phyloP scores from a whole-genome alignment of 2,888 invertebrate species.

The Bellardia bayeri region DNA sequence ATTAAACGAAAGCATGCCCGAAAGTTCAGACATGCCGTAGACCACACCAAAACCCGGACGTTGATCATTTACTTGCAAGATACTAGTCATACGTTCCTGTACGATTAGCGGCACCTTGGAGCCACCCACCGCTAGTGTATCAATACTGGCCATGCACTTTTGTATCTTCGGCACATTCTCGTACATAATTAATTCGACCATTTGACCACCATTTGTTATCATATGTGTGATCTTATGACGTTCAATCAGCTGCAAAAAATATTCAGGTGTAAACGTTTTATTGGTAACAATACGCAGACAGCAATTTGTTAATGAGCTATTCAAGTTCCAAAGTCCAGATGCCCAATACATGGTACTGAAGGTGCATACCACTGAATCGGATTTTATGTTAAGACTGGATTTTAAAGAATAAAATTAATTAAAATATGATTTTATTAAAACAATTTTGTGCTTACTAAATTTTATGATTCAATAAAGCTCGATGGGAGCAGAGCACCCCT shows the following conservation, averaged over 20 bases:
- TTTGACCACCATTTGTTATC: slow-evolving; percentile 77
- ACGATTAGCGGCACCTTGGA: slow-evolving; percentile 77
- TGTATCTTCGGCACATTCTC: slow-evolving; percentile 70
- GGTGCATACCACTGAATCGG: slow-evolving; percentile 76
- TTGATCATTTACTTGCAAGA: slow-evolving; percentile 72
- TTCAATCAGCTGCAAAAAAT: slow-evolving; percentile 77
- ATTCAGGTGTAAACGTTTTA: slow-evolving; percentile 77
- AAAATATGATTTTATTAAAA: neutral
- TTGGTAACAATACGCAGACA: slow-evolving; percentile 79
- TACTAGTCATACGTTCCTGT: slow-evolving; percentile 75
- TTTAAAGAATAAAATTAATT: neutral
- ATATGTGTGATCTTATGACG: slow-evolving; percentile 78
- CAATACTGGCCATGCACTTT: slow-evolving; percentile 75
- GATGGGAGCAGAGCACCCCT: slow-evolving; percentile 80
- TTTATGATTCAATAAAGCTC: slow-evolving; percentile 75
- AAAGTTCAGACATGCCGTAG: slow-evolving; percentile 81
- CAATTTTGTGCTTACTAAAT: slow-evolving; percentile 62
- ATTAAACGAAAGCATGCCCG: slow-evolving; percentile 75
- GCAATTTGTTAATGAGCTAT: slow-evolving; percentile 76
- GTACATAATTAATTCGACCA: slow-evolving; percentile 76
- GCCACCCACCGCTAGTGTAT: slow-evolving; percentile 78
- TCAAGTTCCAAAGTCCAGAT: slow-evolving; percentile 78
- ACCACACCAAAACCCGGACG: slow-evolving; percentile 76
- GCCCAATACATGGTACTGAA: slow-evolving; percentile 82
- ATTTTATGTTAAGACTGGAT: slow-evolving; percentile 19